Percentiles rank a stretch among this genome's conserved stretches.
Evolutionary conservation across 2,113 vertebrate species (phyloP).

Genomic region (Xiphophorus couchianus): DNA sequence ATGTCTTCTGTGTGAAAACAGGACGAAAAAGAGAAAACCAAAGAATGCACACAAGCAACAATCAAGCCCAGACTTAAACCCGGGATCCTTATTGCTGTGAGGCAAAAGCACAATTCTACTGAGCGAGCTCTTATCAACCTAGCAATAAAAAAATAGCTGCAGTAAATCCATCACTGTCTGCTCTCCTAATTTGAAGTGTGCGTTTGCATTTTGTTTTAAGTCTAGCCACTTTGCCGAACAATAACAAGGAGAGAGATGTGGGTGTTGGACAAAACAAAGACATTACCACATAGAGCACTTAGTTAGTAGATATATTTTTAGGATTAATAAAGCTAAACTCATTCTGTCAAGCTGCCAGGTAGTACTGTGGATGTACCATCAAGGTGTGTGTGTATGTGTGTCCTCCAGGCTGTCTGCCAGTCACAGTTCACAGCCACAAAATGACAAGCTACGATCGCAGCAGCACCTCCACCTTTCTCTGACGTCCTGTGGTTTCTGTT

Average conservation of each 20-base stretch:
- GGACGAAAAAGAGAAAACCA: not conserved
- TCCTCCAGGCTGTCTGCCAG: constrained; percentile 2
- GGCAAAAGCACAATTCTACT: not conserved
- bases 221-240: not conserved
- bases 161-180: constrained; percentile 22
- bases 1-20: not conserved
- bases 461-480: constrained; percentile 30
- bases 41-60: not conserved
- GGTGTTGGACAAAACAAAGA: constrained; percentile 11
- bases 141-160: constrained; percentile 26
- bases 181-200: constrained; percentile 49
- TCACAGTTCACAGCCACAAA: constrained; percentile 38
- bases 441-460: constrained; percentile 33
- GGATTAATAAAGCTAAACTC: constrained; percentile 43
- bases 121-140: constrained; percentile 37
- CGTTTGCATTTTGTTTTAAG: constrained; percentile 38
- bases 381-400: constrained; percentile 5
- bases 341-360: constrained; percentile 32
- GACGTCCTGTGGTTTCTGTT: constrained; percentile 23
- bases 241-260: constrained; percentile 26
- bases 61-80: not conserved
- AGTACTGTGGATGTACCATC: constrained; percentile 11
- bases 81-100: not conserved
- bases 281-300: not conserved
- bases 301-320: constrained; percentile 11